Base-by-base conservation (phyloP, 2,888 invertebrate genomes). In the Drosophila infuscata region DNA sequence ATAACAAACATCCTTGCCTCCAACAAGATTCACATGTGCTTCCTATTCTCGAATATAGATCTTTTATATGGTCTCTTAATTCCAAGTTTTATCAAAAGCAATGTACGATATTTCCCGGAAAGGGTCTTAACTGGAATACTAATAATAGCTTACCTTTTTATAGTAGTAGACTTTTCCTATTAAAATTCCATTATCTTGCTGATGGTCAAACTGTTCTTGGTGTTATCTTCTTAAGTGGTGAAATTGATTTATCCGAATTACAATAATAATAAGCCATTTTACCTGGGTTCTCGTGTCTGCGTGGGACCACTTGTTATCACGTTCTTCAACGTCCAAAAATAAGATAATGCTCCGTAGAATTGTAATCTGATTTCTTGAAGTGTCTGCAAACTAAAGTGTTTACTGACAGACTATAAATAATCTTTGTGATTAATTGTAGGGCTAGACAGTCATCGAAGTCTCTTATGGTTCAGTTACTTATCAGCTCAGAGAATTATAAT, bases 351-450 rank as follows among this genome's bases (percentile, higher is more conserved):
- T 52, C 49, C 36, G 48, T 30, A 56, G 54, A 49, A 49, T 3
- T 33, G 6, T 12, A 54, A 12, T 48, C 25, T 46, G 48, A 53
- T 33, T 52, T 32, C 7, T 30, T 59, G 30, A 32, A 76, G 76
- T 74, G 56, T 29, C 43, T 32, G 12, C n/a, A 46, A 57, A 25
- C 48, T 30, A 38, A 35, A 46, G 41, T 7, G 5, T 43, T 35
- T 29, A 43, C n/a, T 38, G 11, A 25, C 25, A 35, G 20, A 33
- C 57, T n/a, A 48, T 49, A 29, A 33, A 46, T 54, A 52, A 76
- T 59, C 68, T 54, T 33, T 43, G 62, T 66, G 75, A 74, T 79
- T 78, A 73, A 62, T 32, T 41, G 62, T 38, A n/a, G 46, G 62
- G 9, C 62, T 52, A 58, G 32, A 43, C 58, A 33, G 43, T 59